phyloP scores from a whole-genome alignment of 1,140 invertebrate species.

The Brachystomella parvula region DNA sequence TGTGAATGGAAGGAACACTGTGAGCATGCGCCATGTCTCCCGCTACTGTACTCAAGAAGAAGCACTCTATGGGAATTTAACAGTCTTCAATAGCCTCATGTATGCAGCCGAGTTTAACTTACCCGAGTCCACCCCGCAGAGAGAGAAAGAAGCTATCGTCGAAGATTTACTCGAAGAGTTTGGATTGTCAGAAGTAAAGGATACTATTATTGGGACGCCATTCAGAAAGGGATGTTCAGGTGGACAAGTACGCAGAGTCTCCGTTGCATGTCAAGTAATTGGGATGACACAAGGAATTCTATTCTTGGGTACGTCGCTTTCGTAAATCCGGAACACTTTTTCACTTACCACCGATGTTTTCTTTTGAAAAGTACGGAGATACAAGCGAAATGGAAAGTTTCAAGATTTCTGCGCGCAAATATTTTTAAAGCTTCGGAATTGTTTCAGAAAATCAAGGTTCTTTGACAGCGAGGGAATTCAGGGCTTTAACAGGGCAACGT shows the following conservation, averaged over 20 bases:
- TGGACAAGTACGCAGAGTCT: background rate
- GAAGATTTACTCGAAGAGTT: background rate
- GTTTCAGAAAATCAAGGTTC: too few relatives aligned
- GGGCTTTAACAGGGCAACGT: too few relatives aligned
- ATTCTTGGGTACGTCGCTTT: background rate
- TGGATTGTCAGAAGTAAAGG: background rate
- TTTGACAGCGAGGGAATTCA: too few relatives aligned
- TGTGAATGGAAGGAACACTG: background rate
- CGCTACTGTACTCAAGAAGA: conserved; percentile 4
- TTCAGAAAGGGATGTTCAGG: conserved; percentile 10
- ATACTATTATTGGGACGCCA: conserved; percentile 4
- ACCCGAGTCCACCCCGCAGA: background rate
- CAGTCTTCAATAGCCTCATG: background rate
- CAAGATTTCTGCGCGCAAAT: too few relatives aligned
- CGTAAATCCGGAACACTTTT: too few relatives aligned
- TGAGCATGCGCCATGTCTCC: background rate
- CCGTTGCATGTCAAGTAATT: conserved; percentile 8
- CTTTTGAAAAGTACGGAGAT: too few relatives aligned
- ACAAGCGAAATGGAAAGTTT: too few relatives aligned
- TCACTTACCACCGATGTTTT: too few relatives aligned
- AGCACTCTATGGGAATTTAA: background rate
- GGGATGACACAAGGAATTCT: background rate
- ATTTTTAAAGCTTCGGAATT: too few relatives aligned
- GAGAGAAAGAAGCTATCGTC: background rate
- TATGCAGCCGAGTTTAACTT: conserved; percentile 6